Conservation (phyloP, 2,797 vertebrate species). For the Mycteria americana region DNA sequence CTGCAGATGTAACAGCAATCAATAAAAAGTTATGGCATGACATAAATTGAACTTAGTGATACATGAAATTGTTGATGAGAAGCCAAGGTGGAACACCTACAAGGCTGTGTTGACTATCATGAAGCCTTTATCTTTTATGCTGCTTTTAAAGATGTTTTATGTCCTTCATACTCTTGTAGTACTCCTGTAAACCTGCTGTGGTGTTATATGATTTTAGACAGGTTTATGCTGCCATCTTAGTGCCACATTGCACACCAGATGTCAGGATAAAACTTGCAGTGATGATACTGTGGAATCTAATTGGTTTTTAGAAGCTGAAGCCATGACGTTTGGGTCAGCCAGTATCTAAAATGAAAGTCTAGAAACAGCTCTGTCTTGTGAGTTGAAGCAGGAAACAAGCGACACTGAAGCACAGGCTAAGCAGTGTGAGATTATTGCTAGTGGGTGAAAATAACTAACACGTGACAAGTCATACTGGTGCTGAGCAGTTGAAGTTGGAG, state of each 20-base stretch:
- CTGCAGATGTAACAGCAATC: neutral
- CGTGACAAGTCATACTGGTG: accelerated
- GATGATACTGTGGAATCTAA: neutral
- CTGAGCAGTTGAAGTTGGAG: neutral
- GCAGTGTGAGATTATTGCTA: neutral
- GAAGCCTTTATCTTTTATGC: neutral
- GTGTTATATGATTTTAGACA: neutral
- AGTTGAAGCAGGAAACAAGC: neutral
- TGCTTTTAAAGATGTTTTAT: neutral
- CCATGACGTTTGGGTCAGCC: neutral
- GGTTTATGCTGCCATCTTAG: neutral
- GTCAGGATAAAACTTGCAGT: neutral
- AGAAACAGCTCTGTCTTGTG: neutral
- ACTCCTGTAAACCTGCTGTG: neutral
- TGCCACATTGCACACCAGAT: neutral
- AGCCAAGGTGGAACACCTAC: neutral
- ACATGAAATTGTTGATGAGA: neutral
- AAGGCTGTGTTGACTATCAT: neutral
- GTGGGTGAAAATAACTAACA: neutral
- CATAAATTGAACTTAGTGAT: neutral
- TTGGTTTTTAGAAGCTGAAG: neutral
- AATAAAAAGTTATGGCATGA: neutral
- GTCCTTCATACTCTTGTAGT: neutral
- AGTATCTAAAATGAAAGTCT: neutral
- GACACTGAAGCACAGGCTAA: neutral